Conservation (phyloP, 2,797 vertebrate species). For the Masticophis lateralis region DNA sequence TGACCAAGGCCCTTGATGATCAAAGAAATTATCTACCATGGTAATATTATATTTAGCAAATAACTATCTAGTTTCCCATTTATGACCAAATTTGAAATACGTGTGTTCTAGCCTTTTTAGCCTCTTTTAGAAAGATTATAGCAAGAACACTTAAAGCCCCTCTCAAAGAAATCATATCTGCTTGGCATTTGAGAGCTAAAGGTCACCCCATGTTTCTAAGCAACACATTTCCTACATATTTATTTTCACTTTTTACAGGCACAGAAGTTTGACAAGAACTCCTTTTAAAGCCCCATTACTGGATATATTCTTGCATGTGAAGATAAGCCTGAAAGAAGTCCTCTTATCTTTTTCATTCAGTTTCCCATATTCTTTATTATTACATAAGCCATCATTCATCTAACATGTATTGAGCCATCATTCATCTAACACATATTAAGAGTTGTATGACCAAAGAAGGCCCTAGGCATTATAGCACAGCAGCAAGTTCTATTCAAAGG, state of each 20-base stretch:
- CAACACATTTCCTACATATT: constrained; percentile 6
- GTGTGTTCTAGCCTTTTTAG: background rate
- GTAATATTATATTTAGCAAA: background rate
- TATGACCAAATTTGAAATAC: background rate
- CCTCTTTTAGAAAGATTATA: background rate
- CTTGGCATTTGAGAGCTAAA: background rate
- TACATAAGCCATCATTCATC: background rate
- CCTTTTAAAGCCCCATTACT: background rate
- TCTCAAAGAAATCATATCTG: constrained; percentile 16
- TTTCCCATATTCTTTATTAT: background rate
- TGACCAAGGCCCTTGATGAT: background rate
- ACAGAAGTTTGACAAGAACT: background rate
- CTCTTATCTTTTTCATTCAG: background rate
- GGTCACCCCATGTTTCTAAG: background rate
- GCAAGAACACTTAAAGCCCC: background rate
- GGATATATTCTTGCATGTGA: background rate
- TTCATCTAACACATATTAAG: background rate
- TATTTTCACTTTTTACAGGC: background rate
- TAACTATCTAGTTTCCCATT: background rate
- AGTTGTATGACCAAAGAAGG: constrained; percentile 17
- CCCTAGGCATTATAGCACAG: constrained; percentile 23
- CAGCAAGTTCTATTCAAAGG: constrained; percentile 23
- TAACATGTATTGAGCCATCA: background rate
- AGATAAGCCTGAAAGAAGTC: background rate
- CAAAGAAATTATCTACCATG: constrained; percentile 4